These are phyloP conservation scores for Drosophila sturtevanti DNA, from an alignment of 1,140 invertebrate species.

Conservation along the genomic window DNA sequence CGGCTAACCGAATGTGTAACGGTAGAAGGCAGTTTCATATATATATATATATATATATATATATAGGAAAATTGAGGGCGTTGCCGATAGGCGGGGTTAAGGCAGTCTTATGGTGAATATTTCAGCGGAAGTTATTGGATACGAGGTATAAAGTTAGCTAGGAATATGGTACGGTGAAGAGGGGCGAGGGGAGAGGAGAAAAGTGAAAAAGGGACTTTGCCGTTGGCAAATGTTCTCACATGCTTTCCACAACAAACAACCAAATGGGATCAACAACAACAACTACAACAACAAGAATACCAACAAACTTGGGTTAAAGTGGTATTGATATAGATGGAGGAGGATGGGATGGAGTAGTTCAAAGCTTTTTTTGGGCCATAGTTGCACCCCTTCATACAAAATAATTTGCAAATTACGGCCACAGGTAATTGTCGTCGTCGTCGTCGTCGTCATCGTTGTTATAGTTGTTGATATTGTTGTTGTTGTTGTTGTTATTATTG, in stretches of 20 bases:
- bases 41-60: background rate
- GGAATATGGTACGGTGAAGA: no score
- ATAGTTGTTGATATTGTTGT: constrained; percentile 1
- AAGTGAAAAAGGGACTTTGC: constrained; percentile 1
- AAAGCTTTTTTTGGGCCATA: constrained; percentile 26
- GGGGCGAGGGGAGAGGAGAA: no score
- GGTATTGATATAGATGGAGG: constrained; percentile 10
- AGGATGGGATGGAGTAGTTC: background rate
- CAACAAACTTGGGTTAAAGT: constrained; percentile 13
- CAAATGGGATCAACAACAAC: background rate
- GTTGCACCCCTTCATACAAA: constrained; percentile 43
- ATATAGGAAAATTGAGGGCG: background rate
- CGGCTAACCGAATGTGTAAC: constrained; percentile 37
- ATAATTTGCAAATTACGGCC: constrained; percentile 67
- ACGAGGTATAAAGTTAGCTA: no score
- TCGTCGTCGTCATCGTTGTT: constrained; percentile 1
- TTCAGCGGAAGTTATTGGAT: constrained; percentile 31
- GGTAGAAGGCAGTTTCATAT: constrained; percentile 9
- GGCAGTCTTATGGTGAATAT: constrained; percentile 19
- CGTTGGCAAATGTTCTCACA: constrained; percentile 38
- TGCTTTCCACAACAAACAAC: constrained; percentile 58
- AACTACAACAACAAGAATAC: constrained; percentile 11
- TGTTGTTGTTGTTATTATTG: constrained; percentile 19
- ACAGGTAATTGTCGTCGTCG: constrained; percentile 61
- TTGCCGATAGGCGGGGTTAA: background rate